These are phyloP conservation scores for Forbesichthys agassizii DNA, from an alignment of 2,113 vertebrate genomes.

Conservation along the genomic window DNA sequence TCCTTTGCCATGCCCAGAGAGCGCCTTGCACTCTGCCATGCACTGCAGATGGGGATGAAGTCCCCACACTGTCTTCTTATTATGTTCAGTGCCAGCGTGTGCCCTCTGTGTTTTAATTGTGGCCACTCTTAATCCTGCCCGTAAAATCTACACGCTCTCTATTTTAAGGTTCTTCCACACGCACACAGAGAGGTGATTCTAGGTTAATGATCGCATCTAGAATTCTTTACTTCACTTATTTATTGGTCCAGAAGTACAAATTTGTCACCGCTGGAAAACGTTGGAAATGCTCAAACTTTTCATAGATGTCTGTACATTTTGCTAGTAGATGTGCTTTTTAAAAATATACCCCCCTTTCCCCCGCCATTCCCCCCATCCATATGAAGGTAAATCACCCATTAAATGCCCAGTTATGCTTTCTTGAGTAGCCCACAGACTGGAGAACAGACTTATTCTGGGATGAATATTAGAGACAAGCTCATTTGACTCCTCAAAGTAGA, in stretches of 20 bases:
- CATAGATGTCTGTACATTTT: not conserved
- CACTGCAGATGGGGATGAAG: slow-evolving; percentile 19
- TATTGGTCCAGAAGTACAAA: no score
- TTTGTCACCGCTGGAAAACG: not conserved
- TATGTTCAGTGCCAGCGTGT: slow-evolving; percentile 30
- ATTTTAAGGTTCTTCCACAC: no score
- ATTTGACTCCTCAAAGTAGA: not conserved
- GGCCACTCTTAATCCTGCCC: slow-evolving; percentile 46
- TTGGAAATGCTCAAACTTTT: not conserved
- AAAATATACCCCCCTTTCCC: not conserved
- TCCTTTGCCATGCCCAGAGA: slow-evolving; percentile 36
- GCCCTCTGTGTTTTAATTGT: slow-evolving; percentile 17
- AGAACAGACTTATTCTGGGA: not conserved
- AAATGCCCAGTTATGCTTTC: not conserved
- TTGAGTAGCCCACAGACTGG: slow-evolving; percentile 6
- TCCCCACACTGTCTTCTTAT: slow-evolving; percentile 31
- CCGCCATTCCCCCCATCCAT: not conserved
- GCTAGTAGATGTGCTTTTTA: not conserved
- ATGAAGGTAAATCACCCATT: slow-evolving; percentile 5
- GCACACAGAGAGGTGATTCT: no score
- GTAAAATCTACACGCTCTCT: no score
- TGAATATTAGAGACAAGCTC: not conserved
- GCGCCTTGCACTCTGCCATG: slow-evolving; percentile 64
- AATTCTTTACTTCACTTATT: no score
- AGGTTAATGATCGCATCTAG: no score